Base-by-base conservation (phyloP, 2,888 invertebrate species). In the Lissonota sp. region DNA sequence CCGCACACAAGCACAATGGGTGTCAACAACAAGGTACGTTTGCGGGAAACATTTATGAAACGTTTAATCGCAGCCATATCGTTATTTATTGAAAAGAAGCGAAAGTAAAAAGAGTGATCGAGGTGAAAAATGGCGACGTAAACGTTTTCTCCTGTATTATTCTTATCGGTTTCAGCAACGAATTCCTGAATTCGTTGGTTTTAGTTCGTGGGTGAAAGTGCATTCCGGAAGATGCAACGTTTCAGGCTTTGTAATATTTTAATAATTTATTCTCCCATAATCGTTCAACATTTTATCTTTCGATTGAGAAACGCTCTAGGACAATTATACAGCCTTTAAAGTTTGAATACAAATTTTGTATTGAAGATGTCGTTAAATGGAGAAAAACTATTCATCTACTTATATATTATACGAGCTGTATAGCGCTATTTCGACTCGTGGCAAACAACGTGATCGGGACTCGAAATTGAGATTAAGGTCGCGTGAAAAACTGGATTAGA, bases 1-100 rank as follows among this genome's bases (percentile, higher is more conserved):
- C 26, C 26, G 26, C 26, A 26, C 26, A 26, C 26, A 40, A n/a
- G 16, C 72, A 79, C 63, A 80, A 88, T 88, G 88, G 88, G 87
- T 85, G 77, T 87, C 76, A 84, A 81, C 82, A 85, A 84, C 74
- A 88, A 88, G 88, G 88, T 88, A 86, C 51, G 88, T 86, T 79
- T 84, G 77, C 44, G 49, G 72, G 69, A 58, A 26, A 26, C 26
- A 26, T 26, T 26, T 26, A 26, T 26, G 26, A 26, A 26, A 26
- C 26, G 26, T 26, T 2, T 26, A 2, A 26, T 26, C 26, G 26
- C 26, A 26, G 26, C 26, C 26, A 26, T 26, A 26, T 26, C 26
- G 1, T 26, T 26, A 26, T 26, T 26, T 26, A 26, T 26, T 3
- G 26, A 26, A 26, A 26, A 2, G 26, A 26, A 26, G 26, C 26